Base-by-base conservation (phyloP, 2,888 invertebrate species). In the Liopterus haemorrhoidalis region DNA sequence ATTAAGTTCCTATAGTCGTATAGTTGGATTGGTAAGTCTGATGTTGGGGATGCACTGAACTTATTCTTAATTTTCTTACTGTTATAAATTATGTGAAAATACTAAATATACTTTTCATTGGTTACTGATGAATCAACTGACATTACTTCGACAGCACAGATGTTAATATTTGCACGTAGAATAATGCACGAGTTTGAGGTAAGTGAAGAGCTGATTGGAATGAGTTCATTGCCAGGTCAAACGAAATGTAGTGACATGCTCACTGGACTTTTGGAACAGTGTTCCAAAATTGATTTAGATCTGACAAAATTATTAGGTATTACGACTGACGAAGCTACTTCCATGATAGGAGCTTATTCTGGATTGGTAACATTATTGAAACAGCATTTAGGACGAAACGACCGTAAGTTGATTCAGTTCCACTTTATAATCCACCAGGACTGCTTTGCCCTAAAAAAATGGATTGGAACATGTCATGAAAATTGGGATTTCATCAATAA, bases 121-220 rank as follows among this genome's bases (percentile, higher is more conserved):
- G 36, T 22, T 14, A 36, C 22, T 11, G 21, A 36, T 36, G 22
- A 36, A 21, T 36, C 9, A 19, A 36, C 36, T 20, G 36, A 36
- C 11, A 36, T 36, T 12, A 36, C 22, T 36, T 36, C 36, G 21
- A 21, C 36, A n/a, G n/a, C n/a, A n/a, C n/a, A n/a, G n/a, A n/a
- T n/a, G n/a, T n/a, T n/a, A n/a, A n/a, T n/a, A n/a, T n/a, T 41
- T 33, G 12, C 31, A 33, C 33, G 33, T 21, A 33, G 33, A 21
- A 19, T 33, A 33, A 33, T 18, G 8, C 33, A 33, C 16, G 41
- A 33, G 33, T 32, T 36, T 36, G 27, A 31, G 27, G 39, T 39
- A 18, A 39, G 28, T 16, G 39, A 39, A 12, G 39, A 39, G 27
- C 25, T 39, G 39, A 39, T 39, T 39, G 39, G 39, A 39, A 39